These are phyloP conservation scores for Meloidogyne floridensis DNA, from an alignment of 1,140 invertebrate genomes.

Conservation along the genomic window DNA sequence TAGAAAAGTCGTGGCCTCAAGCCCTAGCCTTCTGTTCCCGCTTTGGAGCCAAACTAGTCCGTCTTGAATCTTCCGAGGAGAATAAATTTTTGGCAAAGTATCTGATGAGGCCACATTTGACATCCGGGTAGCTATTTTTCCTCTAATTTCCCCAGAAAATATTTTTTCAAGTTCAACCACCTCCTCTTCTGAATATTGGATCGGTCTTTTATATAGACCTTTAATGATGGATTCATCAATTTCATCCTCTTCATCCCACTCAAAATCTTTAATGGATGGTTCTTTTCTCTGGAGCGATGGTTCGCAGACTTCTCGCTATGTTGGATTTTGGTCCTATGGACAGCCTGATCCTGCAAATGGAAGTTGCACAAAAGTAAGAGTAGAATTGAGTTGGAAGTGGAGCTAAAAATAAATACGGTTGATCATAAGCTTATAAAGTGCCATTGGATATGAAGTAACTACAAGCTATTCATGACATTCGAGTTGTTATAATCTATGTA, in stretches of 20 bases:
- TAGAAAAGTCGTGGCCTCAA: conserved; percentile 63
- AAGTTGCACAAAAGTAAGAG: conserved; percentile 77
- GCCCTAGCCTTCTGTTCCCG: conserved; percentile 59
- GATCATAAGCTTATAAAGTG: no score
- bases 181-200: conserved; percentile 39
- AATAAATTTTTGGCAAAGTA: conserved; percentile 55
- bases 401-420: no score
- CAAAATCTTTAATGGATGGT: not conserved
- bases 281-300: conserved; percentile 77
- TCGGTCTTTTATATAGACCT: conserved; percentile 31
- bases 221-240: conserved; percentile 34
- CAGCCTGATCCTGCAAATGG: conserved; percentile 83
- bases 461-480: no score
- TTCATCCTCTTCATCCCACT: not conserved
- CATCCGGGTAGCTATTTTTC: conserved; percentile 24
- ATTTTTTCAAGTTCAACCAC: not conserved
- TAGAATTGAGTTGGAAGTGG: not conserved
- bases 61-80: conserved; percentile 56
- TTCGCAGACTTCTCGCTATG: conserved; percentile 85
- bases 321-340: conserved; percentile 70
- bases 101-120: conserved; percentile 47
- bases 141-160: not conserved
- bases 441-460: no score
- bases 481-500: no score
- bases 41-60: conserved; percentile 57